A percentile compares a stretch with the other conserved stretches of the same genome.
Conservation (phyloP, 2,113 vertebrate genomes). For the Elephas maximus region DNA sequence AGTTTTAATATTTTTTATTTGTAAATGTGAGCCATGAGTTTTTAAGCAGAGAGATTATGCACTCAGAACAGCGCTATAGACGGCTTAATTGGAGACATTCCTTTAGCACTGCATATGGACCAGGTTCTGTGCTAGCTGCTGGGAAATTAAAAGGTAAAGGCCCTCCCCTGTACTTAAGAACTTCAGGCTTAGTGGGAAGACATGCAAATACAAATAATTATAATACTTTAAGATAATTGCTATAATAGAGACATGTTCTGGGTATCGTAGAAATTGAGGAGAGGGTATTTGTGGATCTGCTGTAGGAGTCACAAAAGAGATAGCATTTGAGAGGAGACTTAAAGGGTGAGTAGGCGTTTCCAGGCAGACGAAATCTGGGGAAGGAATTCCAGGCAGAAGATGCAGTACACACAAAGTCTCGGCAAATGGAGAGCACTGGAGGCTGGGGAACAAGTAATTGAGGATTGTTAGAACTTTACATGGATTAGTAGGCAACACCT, state of each 20-base stretch:
- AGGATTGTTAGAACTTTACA: conserved; percentile 10
- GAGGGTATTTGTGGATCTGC: conserved; percentile 26
- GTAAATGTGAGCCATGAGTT: not conserved
- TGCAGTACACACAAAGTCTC: not conserved
- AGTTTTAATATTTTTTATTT: conserved; percentile 23
- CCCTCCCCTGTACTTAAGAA: not conserved
- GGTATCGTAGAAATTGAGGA: conserved; percentile 9
- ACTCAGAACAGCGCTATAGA: not conserved
- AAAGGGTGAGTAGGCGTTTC: not conserved
- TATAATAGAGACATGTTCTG: not conserved
- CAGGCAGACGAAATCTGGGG: not conserved
- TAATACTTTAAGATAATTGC: conserved; percentile 35
- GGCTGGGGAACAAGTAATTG: conserved; percentile 30
- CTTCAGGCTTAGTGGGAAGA: not conserved
- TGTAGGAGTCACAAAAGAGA: conserved; percentile 26
- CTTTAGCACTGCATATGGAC: not conserved
- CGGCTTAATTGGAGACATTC: not conserved
- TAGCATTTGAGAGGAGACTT: not conserved
- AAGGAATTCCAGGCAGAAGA: conserved; percentile 30
- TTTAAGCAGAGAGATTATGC: not conserved
- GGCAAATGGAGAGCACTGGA: not conserved
- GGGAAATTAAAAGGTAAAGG: conserved; percentile 26
- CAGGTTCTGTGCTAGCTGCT: not conserved
- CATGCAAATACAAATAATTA: not conserved
- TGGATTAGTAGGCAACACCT: not conserved